Base-by-base conservation (phyloP, 2,797 vertebrate genomes). In the Limosa lapponica region DNA sequence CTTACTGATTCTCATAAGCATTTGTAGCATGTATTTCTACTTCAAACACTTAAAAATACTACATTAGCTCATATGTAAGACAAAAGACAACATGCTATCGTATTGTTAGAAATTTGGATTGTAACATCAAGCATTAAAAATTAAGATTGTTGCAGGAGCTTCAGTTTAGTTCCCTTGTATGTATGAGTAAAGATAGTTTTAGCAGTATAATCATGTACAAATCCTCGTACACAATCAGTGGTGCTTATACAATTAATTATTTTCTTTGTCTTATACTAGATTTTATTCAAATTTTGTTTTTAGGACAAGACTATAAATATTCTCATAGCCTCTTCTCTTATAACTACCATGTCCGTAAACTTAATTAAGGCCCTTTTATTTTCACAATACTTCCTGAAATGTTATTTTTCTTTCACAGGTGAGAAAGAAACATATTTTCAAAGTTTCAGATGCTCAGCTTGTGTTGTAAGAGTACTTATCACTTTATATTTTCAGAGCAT, bases 11-110 rank as follows among this genome's bases (percentile, higher is more conserved):
- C 93, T 93, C 24, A 54, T 82, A 86, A 69, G 46, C 6, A 30
- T 55, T 59, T 71, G 15, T 61, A 74, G n/a, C 23, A 88, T 74
- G 43, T 85, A 94, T 87, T 96, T 96, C 57, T 92, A 58, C 52
- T 87, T 90, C 93, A 91, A 95, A 81, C 17, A 52, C 16, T 9
- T 55, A n/a, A 80, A 90, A 83, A 36, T 39, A 36, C 9, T 49
- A 39, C 8, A 34, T 34, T 65, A 55, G 13, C 15, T 83, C 8
- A 23, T 46, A 58, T 6, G 12, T 52, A 59, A 62, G 30, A 72
- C 34, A n/a, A 8, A 41, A 37, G 6, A 18, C 23, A 10, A 2
- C 43, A 13, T 46, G 37, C 15, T 48, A 27, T 8, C 0, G 0
- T 65, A 13, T 6, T 85, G 5, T 24, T 59, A 61, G 36, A 85